phyloP scores from a whole-genome alignment of 2,888 invertebrate species.

The Archips crataeganus region DNA sequence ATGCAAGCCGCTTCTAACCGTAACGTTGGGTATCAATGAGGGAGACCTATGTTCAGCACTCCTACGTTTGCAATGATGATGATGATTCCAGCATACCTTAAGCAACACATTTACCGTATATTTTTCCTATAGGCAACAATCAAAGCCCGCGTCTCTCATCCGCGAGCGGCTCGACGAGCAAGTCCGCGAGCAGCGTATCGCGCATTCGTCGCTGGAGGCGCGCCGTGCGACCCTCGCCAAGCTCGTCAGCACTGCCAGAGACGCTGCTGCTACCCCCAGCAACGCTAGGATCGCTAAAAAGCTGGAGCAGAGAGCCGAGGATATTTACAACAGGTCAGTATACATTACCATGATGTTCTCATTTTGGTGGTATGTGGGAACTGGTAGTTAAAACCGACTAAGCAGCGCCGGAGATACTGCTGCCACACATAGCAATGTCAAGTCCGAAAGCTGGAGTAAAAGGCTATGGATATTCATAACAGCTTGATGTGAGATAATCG shows the following conservation, averaged over 20 bases:
- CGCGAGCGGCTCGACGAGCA: slow-evolving; percentile 96
- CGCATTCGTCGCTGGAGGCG: slow-evolving; percentile 94
- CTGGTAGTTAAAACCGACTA: background rate
- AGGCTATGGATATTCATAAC: background rate
- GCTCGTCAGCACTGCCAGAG: slow-evolving; percentile 91
- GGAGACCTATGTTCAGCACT: too few relatives aligned
- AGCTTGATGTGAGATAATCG: background rate
- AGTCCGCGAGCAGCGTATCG: slow-evolving; percentile 93
- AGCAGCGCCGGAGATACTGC: background rate
- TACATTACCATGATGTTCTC: background rate
- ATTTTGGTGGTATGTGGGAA: background rate
- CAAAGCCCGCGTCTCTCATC: slow-evolving; percentile 94
- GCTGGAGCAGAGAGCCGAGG: slow-evolving; percentile 95
- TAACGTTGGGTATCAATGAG: too few relatives aligned
- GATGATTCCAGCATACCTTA: too few relatives aligned
- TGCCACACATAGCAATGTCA: background rate
- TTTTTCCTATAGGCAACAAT: slow-evolving; percentile 81
- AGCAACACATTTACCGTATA: too few relatives aligned
- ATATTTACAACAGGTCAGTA: slow-evolving; percentile 88
- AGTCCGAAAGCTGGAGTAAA: too few relatives aligned
- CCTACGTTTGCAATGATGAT: too few relatives aligned
- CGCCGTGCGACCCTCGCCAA: slow-evolving; percentile 94
- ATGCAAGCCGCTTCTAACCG: too few relatives aligned
- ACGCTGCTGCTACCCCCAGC: slow-evolving; percentile 92
- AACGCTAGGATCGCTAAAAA: slow-evolving; percentile 96